Evolutionary conservation across 2,888 invertebrate genomes (phyloP).

Genomic region (Lordiphosa andalusiaca): DNA sequence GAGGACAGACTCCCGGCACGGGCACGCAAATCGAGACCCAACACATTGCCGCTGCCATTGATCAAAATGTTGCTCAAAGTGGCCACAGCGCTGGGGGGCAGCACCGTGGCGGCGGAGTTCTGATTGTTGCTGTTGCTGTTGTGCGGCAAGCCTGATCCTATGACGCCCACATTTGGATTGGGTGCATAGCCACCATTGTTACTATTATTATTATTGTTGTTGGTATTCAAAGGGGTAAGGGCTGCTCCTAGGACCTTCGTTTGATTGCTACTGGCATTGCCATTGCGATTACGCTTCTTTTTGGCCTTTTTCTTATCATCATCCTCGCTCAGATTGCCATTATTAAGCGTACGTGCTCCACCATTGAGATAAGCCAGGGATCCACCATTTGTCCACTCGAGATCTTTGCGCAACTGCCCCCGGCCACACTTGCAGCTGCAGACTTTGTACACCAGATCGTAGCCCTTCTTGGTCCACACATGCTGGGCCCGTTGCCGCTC

Average conservation of each 20-base stretch:
- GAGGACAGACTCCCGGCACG: slow-evolving; percentile 89
- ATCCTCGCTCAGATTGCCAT: slow-evolving; percentile 78
- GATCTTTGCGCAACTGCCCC: slow-evolving; percentile 95
- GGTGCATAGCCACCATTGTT: slow-evolving; percentile 46
- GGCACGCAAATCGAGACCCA: slow-evolving; percentile 82
- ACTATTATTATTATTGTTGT: slow-evolving; percentile 48
- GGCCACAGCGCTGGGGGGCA: slow-evolving; percentile 54
- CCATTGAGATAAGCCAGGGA: slow-evolving; percentile 28
- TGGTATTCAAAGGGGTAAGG: slow-evolving; percentile 81
- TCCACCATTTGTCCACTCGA: slow-evolving; percentile 86
- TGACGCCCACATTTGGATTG: slow-evolving; percentile 77
- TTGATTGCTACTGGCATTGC: slow-evolving; percentile 82
- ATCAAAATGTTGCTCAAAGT: slow-evolving; percentile 60
- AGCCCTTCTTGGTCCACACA: slow-evolving; percentile 98
- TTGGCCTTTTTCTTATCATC: slow-evolving; percentile 83
- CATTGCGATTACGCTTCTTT: slow-evolving; percentile 86
- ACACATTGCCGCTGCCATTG: slow-evolving; percentile 45
- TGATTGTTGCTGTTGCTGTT: slow-evolving; percentile 37
- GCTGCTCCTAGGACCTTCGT: slow-evolving; percentile 79
- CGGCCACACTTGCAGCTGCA: slow-evolving; percentile 96
- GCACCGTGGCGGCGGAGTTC: slow-evolving; percentile 13
- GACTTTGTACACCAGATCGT: slow-evolving; percentile 96
- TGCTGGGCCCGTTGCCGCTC: slow-evolving; percentile 96
- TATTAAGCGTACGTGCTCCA: slow-evolving; percentile 9
- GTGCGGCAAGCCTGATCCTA: slow-evolving; percentile 75